Evolutionary conservation across 2,797 vertebrate genomes (phyloP).

Genomic region (Euphonia xanthogaster): DNA sequence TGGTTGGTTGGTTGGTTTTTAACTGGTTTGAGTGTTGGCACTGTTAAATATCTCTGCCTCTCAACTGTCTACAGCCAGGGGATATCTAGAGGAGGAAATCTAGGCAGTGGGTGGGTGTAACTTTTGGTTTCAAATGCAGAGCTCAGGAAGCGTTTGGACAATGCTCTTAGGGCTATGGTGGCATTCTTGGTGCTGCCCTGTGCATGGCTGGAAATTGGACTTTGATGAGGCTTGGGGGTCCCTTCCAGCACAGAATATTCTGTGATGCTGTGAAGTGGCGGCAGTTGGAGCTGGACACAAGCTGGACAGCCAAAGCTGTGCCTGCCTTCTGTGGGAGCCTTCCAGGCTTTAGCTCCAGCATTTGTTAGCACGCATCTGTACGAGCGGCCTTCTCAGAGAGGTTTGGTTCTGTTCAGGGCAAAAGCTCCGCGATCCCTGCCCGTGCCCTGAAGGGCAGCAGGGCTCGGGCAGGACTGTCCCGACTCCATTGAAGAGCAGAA

Average conservation of each 20-base stretch:
- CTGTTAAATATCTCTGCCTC: background rate
- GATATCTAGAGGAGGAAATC: no score
- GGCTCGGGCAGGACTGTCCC: background rate
- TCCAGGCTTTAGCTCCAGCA: background rate
- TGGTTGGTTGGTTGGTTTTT: background rate
- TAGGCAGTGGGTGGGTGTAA: rapidly evolving
- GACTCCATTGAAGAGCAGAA: no score
- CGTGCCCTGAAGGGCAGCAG: no score
- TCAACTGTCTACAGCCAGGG: rapidly evolving
- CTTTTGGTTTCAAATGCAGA: background rate
- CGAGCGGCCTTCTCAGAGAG: background rate
- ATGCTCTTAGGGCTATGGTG: background rate
- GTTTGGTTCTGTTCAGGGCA: rapidly evolving
- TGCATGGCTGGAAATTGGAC: no score
- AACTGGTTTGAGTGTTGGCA: rapidly evolving
- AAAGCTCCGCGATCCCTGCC: background rate
- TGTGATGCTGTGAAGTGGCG: no score
- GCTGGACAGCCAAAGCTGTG: background rate
- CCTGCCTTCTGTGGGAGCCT: background rate
- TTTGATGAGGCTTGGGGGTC: background rate
- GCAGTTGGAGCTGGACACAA: background rate
- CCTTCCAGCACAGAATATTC: background rate
- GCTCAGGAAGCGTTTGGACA: background rate
- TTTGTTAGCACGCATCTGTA: background rate
- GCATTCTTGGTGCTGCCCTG: background rate